Evolutionary conservation across 2,888 invertebrate species (phyloP).

Genomic region (Gymnocheta viridis): DNA sequence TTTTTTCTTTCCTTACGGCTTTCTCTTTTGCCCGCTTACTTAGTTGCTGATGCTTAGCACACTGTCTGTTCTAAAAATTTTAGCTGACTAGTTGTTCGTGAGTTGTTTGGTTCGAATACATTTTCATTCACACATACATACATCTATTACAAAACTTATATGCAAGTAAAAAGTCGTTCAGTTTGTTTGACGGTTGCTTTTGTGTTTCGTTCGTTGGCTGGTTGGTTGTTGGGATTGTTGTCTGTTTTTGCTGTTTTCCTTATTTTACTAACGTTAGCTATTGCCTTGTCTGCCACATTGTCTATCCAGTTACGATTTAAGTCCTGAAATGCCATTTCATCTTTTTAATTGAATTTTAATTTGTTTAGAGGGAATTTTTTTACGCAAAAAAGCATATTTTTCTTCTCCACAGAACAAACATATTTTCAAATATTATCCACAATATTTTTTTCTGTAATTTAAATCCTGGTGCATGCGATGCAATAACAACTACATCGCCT

Average conservation of each 20-base stretch:
- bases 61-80: conserved; percentile 36
- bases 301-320: conserved; percentile 68
- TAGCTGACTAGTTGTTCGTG: conserved; percentile 42
- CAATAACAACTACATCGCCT: conserved; percentile 28
- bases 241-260: conserved; percentile 36
- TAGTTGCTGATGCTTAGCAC: conserved; percentile 23
- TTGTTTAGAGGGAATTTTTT: conserved; percentile 79
- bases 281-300: conserved; percentile 62
- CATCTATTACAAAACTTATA: not conserved
- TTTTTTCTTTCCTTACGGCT: conserved; percentile 13
- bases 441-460: not conserved
- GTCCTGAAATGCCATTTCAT: conserved; percentile 79
- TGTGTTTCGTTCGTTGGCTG: not conserved
- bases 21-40: conserved; percentile 31
- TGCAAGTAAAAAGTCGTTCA: not conserved
- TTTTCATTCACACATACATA: not conserved
- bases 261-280: conserved; percentile 38
- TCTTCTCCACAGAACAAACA: conserved; percentile 56
- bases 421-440: conserved; percentile 61
- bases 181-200: conserved; percentile 13
- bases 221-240: conserved; percentile 32
- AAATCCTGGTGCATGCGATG: not conserved
- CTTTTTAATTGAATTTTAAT: conserved; percentile 81
- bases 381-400: conserved; percentile 65
- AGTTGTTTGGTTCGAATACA: conserved; percentile 1